A percentile compares a stretch with the other conserved stretches of the same genome.
These are phyloP conservation scores for Muntiacus reevesi DNA, from an alignment of 2,113 vertebrate genomes.

Conservation along the genomic window DNA sequence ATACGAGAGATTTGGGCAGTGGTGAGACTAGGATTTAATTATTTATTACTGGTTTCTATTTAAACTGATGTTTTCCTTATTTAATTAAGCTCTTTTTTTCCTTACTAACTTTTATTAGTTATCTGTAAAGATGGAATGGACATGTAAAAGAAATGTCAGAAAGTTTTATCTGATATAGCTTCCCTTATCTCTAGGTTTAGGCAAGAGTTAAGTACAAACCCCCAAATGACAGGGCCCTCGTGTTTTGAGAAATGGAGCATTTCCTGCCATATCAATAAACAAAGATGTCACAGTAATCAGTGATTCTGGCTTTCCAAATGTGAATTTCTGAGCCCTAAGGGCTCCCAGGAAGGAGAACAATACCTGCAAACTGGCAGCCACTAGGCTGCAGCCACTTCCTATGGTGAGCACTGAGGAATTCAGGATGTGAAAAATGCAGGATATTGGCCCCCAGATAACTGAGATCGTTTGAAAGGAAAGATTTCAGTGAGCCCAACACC, in stretches of 20 bases:
- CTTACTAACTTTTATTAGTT: neutral
- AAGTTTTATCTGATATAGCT: neutral
- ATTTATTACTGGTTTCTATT: neutral
- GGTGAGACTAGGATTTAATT: neutral
- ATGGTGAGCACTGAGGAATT: neutral
- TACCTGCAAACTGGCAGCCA: neutral
- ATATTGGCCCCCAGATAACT: neutral
- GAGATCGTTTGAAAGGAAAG: neutral
- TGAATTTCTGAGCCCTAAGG: neutral
- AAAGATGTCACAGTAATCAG: neutral
- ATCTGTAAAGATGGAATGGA: neutral
- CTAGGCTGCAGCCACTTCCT: too few species aligned
- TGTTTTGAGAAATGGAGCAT: neutral
- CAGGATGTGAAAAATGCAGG: neutral
- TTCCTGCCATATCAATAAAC: neutral
- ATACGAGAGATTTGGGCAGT: neutral
- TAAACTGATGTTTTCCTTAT: neutral
- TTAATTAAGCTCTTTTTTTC: neutral
- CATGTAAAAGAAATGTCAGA: neutral
- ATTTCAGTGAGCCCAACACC: neutral
- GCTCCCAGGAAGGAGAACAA: neutral
- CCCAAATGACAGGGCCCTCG: neutral
- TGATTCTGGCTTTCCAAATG: neutral
- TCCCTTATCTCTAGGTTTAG: neutral
- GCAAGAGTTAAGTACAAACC: neutral